Evolutionary conservation across 1,140 invertebrate genomes (phyloP).

Genomic region (Bathynomus jamesi): DNA sequence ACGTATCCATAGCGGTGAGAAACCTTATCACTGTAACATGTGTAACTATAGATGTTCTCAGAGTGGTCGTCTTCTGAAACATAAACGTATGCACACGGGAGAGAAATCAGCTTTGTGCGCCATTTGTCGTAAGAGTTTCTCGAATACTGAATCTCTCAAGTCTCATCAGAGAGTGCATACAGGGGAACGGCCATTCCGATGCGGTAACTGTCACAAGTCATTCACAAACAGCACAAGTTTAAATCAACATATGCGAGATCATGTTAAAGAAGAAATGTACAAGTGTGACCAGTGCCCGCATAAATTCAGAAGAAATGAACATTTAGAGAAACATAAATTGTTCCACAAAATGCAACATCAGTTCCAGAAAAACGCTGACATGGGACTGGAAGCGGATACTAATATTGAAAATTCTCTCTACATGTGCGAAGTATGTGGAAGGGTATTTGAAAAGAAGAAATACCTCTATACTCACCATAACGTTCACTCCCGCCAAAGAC

Average conservation of each 20-base stretch:
- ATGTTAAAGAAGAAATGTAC: conserved; percentile 32
- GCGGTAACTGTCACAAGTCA: conserved; percentile 79
- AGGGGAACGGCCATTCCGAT: conserved; percentile 88
- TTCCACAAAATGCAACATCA: conserved; percentile 25
- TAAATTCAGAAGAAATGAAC: conserved; percentile 28
- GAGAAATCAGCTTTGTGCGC: conserved; percentile 44
- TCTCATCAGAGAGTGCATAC: conserved; percentile 35
- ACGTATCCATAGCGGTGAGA: conserved; percentile 91
- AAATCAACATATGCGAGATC: conserved; percentile 33
- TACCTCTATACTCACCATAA: conserved; percentile 35
- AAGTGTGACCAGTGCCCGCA: conserved; percentile 34
- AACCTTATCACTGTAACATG: conserved; percentile 93
- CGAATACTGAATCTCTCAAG: conserved; percentile 30
- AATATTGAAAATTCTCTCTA: conserved; percentile 20
- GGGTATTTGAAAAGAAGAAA: conserved; percentile 35
- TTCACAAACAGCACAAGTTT: conserved; percentile 69
- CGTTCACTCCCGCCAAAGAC: conserved; percentile 30
- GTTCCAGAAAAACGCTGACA: conserved; percentile 13
- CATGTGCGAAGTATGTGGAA: conserved; percentile 33
- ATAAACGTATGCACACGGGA: conserved; percentile 38
- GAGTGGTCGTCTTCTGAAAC: conserved; percentile 37
- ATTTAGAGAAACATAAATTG: conserved; percentile 25
- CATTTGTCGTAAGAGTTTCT: conserved; percentile 49
- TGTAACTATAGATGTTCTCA: conserved; percentile 50
- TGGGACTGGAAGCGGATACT: conserved; percentile 23